Evolutionary conservation across 2,888 invertebrate species (phyloP), one percentile per base, ranked within the genome.

Genomic region (Drosophila kanekoi): DNA sequence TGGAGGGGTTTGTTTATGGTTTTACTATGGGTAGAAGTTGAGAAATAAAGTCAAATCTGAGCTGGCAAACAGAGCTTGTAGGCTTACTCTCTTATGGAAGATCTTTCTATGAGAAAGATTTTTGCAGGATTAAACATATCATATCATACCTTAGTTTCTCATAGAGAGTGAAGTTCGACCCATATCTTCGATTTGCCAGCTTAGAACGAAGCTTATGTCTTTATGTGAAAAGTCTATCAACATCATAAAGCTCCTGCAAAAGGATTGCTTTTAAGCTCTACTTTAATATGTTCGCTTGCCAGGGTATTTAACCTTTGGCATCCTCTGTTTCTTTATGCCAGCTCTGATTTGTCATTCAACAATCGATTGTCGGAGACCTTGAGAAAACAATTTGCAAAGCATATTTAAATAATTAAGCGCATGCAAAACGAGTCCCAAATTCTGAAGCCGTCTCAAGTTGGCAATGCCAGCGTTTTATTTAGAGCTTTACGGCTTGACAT

Each of bases 281-380:
- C 28, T 28, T 2, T 28, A 8, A 2, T 8, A 28, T 28, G 1
- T 28, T 28, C 8, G 8, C 0, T 28, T 8, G n/a, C 20, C 20
- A 35, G 14, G 20, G 53, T 43, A 33, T 40, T 5, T 11, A 16
- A 14, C 16, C 23, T 11, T 9, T 3, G 10, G 1, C 35, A 18
- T 1, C 13, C 18, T 0, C 2, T 1, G 11, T 18, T 3, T 18
- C 1, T 10, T 4, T 35, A 9, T 38, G 4, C 35, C 45, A 45
- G 32, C 38, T 35, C 18, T 23, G 35, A 33, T 37, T 60, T 53
- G 35, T 9, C 51, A 56, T 64, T 54, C 32, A 14, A 2, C 62
- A 47, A 75, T 75, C 67, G 76, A 75, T 75, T 72, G 62, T 62
- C 11, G 23, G 41, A 13, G 41, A 58, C 76, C 67, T 75, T 76